Evolutionary conservation across 2,113 vertebrate genomes (phyloP).

Genomic region (Tragelaphus strepsiceros): DNA sequence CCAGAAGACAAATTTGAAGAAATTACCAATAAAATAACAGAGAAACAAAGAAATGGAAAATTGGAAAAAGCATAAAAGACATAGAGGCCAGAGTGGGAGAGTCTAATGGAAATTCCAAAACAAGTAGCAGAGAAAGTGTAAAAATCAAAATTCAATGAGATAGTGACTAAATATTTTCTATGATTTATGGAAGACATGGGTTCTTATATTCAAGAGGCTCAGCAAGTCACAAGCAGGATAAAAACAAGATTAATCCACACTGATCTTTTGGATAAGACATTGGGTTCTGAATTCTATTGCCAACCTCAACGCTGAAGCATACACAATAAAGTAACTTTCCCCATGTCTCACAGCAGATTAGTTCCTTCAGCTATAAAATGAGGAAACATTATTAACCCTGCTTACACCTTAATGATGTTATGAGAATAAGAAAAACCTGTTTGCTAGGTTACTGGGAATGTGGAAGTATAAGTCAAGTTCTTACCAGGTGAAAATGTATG

Average conservation of each 20-base stretch:
- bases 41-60: not conserved
- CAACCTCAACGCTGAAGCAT: not conserved
- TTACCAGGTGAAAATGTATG: not conserved
- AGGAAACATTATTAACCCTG: not conserved
- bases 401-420: not conserved
- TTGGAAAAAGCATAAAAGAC: not conserved
- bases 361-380: slow-evolving; percentile 2
- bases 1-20: not conserved
- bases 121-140: not conserved
- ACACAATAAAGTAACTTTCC: not conserved
- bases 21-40: not conserved
- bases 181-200: not conserved
- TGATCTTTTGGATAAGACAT: not conserved
- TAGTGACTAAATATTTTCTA: not conserved
- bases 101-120: not conserved
- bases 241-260: not conserved
- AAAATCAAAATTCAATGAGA: not conserved
- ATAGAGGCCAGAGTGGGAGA: not conserved
- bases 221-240: not conserved
- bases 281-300: not conserved
- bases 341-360: not conserved
- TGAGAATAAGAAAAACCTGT: not conserved
- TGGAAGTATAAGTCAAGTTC: not conserved
- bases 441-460: not conserved
- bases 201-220: not conserved